Evolutionary conservation across 2,113 vertebrate species (phyloP).

Genomic region (Dicrurus megarhynchus): DNA sequence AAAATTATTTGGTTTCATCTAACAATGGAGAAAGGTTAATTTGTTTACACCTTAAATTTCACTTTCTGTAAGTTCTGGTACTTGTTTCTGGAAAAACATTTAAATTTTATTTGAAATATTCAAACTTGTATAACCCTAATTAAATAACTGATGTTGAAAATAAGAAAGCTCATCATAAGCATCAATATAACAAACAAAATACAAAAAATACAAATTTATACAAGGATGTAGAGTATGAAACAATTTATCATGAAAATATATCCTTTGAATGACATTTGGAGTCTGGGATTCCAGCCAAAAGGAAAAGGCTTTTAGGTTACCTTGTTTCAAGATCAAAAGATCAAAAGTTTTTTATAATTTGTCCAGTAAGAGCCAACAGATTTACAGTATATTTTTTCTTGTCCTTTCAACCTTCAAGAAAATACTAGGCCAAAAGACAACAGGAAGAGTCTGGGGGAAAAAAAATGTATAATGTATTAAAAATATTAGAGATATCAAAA

Average conservation of each 20-base stretch:
- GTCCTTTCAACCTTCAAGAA: slow-evolving; percentile 12
- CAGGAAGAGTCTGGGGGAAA: not conserved
- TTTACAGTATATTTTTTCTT: slow-evolving; percentile 47
- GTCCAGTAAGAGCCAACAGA: slow-evolving; percentile 55
- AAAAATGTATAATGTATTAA: not conserved
- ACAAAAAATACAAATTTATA: not conserved
- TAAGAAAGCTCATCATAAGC: not conserved
- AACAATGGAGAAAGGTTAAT: not conserved
- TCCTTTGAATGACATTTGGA: slow-evolving; percentile 62
- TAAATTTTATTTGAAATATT: slow-evolving; percentile 17
- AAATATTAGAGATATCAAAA: not conserved
- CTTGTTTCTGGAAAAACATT: not conserved
- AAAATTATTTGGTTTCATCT: not conserved
- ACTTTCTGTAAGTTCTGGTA: not conserved
- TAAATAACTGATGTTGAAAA: not conserved
- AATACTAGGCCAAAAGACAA: not conserved
- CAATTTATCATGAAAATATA: slow-evolving; percentile 44
- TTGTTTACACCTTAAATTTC: slow-evolving; percentile 1
- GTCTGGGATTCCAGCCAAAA: slow-evolving; percentile 70
- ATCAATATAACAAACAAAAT: not conserved
- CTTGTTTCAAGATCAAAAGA: slow-evolving; percentile 67
- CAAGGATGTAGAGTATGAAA: slow-evolving; percentile 39
- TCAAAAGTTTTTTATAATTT: slow-evolving; percentile 51
- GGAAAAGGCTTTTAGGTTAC: slow-evolving; percentile 66
- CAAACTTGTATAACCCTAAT: not conserved